Base-by-base conservation (phyloP, 2,113 vertebrate genomes). In the Bubo blakistoni region DNA sequence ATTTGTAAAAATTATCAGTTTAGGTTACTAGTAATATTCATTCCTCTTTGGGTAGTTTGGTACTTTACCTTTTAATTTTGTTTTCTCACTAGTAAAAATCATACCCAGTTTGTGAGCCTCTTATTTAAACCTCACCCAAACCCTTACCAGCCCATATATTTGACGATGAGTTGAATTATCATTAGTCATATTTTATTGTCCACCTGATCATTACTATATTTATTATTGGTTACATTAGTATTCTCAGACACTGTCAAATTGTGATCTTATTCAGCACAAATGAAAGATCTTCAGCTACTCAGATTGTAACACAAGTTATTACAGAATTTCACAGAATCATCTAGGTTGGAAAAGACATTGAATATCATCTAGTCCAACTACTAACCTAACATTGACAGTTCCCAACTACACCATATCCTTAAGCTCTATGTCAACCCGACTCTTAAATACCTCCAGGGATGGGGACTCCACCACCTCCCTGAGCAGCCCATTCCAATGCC, bases 11-110 rank as follows among this genome's bases (percentile, higher is more conserved):
- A 74, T 30, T 19, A 57, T 69, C 29, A 80, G 2, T 59, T 11
- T 73, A 69, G 3, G 25, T 4, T 86, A 36, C 77, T 72, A 19
- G 27, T 62, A 34, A 9, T 38, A 52, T 49, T 66, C 0, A 34
- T 88, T 86, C 7, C 4, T 69, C 29, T 86, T 78, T 0, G 0
- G 4, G 3, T 57, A 52, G 2, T 15, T 90, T 72, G 6, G 4
- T 40, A 22, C 4, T 62, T 49, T 15, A 14, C 0, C 4, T 57
- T 81, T 82, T 34, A 29, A 32, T 51, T 59, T 71, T 44, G 6
- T 59, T 49, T 76, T 69, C 32, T 51, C 18, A 36, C 3, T 38
- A 6, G 7, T 84, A 38, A 90, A 82, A 91, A 8, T 32, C 30
- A 52, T 14, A 29, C 3, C 1, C 2, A 10, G 9, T 42, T 71